Base-by-base conservation (phyloP, 2,113 vertebrate species). In the Bagarius yarrelli region DNA sequence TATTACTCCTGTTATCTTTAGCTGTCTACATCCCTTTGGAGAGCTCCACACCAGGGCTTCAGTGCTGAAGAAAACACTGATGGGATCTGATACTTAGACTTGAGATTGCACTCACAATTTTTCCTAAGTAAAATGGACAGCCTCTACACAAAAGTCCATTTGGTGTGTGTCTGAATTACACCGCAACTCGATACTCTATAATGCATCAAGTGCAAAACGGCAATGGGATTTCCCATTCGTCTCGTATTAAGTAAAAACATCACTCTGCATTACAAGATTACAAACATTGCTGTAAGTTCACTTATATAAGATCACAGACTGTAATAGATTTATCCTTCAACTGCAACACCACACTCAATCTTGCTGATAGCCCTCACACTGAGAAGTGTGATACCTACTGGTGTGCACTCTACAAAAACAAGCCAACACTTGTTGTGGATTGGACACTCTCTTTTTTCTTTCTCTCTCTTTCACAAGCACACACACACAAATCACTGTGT, bases 71-170 rank as follows among this genome's bases (percentile, higher is more conserved):
- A 83, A 85, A 82, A 87, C 85, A 87, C 87, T 89, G 87, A 90
- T 90, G 87, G 85, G 88, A 91, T 91, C 87, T 74, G 82, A 88
- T 89, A 86, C 84, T 89, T 92, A 89, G 87, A 85, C 87, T 89
- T 67, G 73, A 89, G 84, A 89, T 85, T 87, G 86, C 79, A 67
- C 81, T 82, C 73, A 72, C 87, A 87, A 83, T 81, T 80, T 86
- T 83, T 67, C 64, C 83, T 84, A 82, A 86, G 80, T 84, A 81
- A 85, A 87, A 83, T 85, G 81, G 75, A 80, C 60, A 73, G 27
- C 63, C 64, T 55, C 69, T 52, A 34, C 34, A 47, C 14, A 67
- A 78, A 83, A 83, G 80, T 84, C 80, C 85, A 86, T 86, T 86
- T 86, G 60, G 72, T 78, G 11, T 84, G 85, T 82, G 79, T 80